These are phyloP conservation scores for Falco peregrinus DNA, from an alignment of 2,797 vertebrate genomes.

Conservation along the genomic window DNA sequence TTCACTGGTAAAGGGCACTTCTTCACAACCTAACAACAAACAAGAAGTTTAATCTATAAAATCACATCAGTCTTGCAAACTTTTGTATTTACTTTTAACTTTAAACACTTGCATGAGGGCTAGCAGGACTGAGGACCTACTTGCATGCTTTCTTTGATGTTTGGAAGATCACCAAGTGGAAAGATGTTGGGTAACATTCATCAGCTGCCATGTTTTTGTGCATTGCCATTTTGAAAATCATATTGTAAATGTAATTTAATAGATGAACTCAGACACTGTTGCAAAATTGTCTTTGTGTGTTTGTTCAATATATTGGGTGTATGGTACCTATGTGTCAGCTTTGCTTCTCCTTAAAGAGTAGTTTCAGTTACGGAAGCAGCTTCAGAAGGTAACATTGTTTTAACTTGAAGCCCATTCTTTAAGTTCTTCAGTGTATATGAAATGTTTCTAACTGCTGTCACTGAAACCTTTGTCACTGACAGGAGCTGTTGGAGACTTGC, in stretches of 20 bases:
- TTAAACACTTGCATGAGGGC: not conserved
- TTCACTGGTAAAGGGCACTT: not conserved
- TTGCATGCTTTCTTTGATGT: not conserved
- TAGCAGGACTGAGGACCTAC: not conserved
- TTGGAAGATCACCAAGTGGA: not conserved
- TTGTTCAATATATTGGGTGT: not conserved
- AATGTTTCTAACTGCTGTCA: not conserved
- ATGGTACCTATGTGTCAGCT: not conserved
- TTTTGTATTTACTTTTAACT: not conserved
- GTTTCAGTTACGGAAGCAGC: not conserved
- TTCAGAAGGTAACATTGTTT: not conserved
- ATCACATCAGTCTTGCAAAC: not conserved
- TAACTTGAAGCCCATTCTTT: not conserved
- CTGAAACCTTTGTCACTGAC: slow-evolving; percentile 38
- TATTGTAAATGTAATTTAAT: not conserved
- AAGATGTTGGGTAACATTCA: not conserved
- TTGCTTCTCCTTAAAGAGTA: not conserved
- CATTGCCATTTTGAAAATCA: not conserved
- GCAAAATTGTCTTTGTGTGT: not conserved
- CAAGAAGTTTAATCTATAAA: not conserved
- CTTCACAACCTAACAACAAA: not conserved
- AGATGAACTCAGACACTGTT: not conserved
- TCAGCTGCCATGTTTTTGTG: not conserved
- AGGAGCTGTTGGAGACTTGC: slow-evolving; percentile 92
- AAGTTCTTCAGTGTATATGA: not conserved